Evolutionary conservation across 2,113 vertebrate species (phyloP), one percentile per base, ranked within the genome.

Genomic region (Eidolon helvum): DNA sequence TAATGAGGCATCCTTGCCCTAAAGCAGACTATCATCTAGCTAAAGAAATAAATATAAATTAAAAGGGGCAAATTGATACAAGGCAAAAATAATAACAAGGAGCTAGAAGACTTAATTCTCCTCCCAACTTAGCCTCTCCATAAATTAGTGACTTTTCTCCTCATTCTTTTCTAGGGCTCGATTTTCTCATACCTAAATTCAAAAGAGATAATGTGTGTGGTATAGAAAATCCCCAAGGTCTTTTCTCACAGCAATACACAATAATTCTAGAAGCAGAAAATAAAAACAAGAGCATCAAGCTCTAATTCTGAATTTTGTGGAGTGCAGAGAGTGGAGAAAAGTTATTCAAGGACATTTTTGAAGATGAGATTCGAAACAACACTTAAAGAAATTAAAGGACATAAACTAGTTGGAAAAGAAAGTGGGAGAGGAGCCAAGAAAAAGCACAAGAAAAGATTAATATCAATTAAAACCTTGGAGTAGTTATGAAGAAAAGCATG

Each of bases 211-310:
- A 2, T 65, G 9, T 72, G n/a, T 18, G 33, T 91, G 4, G 22
- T 79, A 40, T 35, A 66, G 45, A 88, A 94, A 91, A 78, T 30
- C 35, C 4, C 14, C 35, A 72, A 71, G 16, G 16, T 72, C 53
- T 68, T 65, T 75, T 72, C 45, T 33, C 38, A 57, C 10, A 75
- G 68, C 30, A 48, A 45, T 71, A 48, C 3, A 59, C 19, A 66
- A 72, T 57, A 43, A 65, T 66, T 95, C 43, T 65, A 50, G 61
- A 95, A 87, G 72, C 11, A 91, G 68, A 68, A 90, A 90, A 87
- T 74, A 55, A 68, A 95, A 87, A 82, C 7, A 75, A 82, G 50
- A 68, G 6, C 78, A 68, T 38, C 75, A 30, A 87, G 22, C 50
- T 57, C n/a, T 69, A 77, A 87, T 78, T 91, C 28, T 94, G 74